A percentile compares a stretch with the other conserved stretches of the same genome.
Conservation (phyloP, 2,113 vertebrate species). For the Rhinopomastus cyanomelas region DNA sequence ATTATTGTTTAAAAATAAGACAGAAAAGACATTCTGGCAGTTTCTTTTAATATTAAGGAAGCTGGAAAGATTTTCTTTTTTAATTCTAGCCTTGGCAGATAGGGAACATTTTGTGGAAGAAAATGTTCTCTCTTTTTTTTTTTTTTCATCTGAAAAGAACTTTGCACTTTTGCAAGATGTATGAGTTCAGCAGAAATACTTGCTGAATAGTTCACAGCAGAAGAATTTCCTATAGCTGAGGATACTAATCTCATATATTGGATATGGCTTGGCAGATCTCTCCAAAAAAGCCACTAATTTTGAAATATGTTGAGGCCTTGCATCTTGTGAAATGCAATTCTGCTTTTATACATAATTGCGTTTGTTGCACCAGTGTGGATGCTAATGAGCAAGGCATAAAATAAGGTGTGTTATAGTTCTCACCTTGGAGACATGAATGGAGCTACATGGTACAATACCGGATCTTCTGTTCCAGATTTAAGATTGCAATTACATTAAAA, state of each 20-base stretch:
- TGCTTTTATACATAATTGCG: not conserved
- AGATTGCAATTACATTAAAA: not conserved
- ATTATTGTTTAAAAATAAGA: not conserved
- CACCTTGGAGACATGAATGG: not conserved
- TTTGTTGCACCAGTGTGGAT: not conserved
- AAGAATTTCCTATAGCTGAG: not conserved
- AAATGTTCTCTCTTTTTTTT: too few relatives aligned
- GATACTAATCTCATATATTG: not conserved
- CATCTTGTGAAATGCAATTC: not conserved
- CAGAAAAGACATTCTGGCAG: not conserved
- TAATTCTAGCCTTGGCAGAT: not conserved
- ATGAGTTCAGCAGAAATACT: constrained; percentile 17
- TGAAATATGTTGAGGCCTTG: not conserved
- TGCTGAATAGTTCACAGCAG: not conserved
- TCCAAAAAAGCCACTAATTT: not conserved
- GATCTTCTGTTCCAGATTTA: not conserved
- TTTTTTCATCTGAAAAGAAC: not conserved
- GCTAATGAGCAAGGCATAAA: not conserved
- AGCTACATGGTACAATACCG: not conserved
- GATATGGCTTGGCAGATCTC: not conserved
- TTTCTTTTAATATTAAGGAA: not conserved
- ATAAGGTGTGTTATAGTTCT: not conserved
- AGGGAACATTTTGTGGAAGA: not conserved
- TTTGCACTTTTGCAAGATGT: not conserved
- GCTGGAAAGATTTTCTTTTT: not conserved